phyloP scores from a whole-genome alignment of 2,888 invertebrate genomes.

The Hipparchia semele region DNA sequence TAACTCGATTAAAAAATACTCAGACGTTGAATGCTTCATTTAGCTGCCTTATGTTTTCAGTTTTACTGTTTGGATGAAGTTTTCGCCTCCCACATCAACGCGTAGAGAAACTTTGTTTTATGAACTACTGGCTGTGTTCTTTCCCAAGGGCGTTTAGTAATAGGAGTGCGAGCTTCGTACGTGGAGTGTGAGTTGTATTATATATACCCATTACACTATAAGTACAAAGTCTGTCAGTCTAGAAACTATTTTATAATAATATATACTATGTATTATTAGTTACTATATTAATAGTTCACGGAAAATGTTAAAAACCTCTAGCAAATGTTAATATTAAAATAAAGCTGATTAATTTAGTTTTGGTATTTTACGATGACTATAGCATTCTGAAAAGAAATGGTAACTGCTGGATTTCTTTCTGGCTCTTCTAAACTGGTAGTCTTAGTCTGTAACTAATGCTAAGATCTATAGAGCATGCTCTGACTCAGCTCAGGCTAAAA shows the following conservation, averaged over 20 bases:
- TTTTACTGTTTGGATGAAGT: conserved; percentile 22
- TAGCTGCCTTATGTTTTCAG: conserved; percentile 32
- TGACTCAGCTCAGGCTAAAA: too few species aligned
- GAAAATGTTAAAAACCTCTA: neutral
- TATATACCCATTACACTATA: neutral
- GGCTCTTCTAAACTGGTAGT: too few species aligned
- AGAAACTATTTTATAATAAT: neutral
- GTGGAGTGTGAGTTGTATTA: neutral
- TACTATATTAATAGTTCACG: neutral
- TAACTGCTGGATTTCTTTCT: too few species aligned
- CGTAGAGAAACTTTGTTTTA: conserved; percentile 27
- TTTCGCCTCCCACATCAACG: conserved; percentile 21
- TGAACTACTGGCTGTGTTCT: conserved; percentile 19
- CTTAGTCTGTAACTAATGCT: too few species aligned
- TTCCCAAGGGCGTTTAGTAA: conserved; percentile 22
- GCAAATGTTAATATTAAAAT: neutral
- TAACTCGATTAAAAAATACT: conserved; percentile 47
- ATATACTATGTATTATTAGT: neutral
- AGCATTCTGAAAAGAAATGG: too few species aligned
- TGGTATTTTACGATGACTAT: too few species aligned
- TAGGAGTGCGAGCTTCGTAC: conserved; percentile 5
- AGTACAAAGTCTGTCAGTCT: conserved; percentile 2
- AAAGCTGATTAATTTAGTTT: neutral
- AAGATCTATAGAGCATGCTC: too few species aligned
- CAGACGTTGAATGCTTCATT: conserved; percentile 47